Conservation (phyloP, 2,797 vertebrate genomes). For the Lepus townsendii region DNA sequence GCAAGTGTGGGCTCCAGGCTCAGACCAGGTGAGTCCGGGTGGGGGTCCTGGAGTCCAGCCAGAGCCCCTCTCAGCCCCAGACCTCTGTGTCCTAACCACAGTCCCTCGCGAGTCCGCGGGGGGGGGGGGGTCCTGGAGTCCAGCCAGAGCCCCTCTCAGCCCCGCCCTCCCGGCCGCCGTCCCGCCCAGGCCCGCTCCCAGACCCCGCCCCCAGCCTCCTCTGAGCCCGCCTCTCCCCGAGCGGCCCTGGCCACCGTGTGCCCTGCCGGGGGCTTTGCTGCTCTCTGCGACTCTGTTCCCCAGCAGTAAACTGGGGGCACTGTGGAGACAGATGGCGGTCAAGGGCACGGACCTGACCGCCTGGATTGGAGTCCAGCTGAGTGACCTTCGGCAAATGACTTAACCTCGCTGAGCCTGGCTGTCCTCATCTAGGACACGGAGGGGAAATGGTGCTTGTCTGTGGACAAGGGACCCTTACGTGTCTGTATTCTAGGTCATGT, state of each 20-base stretch:
- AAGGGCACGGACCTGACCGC: not conserved
- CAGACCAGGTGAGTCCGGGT: constrained; percentile 85
- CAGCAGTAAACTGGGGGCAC: not conserved
- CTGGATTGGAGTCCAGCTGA: constrained; percentile 12
- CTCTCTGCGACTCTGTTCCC: not conserved
- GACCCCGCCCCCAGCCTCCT: not conserved
- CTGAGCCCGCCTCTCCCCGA: constrained; percentile 23
- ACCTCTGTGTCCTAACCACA: too few species aligned
- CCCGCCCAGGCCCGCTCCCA: not conserved
- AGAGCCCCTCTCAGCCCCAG: too few species aligned
- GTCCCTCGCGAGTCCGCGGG: too few species aligned
- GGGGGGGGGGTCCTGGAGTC: not conserved
- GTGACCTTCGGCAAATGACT: not conserved
- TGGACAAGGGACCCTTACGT: not conserved
- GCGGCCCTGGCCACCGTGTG: not conserved
- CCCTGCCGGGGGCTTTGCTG: not conserved
- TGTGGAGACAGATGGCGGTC: not conserved
- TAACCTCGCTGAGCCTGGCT: not conserved
- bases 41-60: not conserved
- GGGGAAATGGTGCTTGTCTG: not conserved
- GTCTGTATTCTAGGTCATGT: not conserved
- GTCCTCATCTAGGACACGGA: not conserved
- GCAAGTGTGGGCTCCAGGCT: constrained; percentile 90
- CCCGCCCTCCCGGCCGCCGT: not conserved
- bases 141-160: not conserved